Percentiles rank a stretch among this genome's conserved stretches.
These are phyloP conservation scores for Myzus persicae DNA, from an alignment of 1,140 invertebrate species.

Conservation along the genomic window DNA sequence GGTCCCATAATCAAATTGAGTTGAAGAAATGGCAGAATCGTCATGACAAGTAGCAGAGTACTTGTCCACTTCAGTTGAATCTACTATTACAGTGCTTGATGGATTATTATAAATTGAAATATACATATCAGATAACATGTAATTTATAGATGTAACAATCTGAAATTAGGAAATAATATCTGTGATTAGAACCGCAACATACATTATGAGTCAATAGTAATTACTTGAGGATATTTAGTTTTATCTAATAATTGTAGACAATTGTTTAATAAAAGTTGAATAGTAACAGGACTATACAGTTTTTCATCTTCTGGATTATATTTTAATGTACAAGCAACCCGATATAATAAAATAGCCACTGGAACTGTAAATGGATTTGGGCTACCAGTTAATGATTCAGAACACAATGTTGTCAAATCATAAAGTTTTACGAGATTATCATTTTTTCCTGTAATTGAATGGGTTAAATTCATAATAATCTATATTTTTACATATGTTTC, in stretches of 20 bases:
- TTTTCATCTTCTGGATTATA: constrained; percentile 67
- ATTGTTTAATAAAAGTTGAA: constrained; percentile 75
- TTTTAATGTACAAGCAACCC: constrained; percentile 84
- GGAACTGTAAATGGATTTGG: constrained; percentile 92
- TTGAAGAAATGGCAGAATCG: not conserved
- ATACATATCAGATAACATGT: constrained; percentile 86
- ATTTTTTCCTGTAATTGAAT: constrained; percentile 71
- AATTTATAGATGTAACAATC: constrained; percentile 87
- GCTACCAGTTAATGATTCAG: constrained; percentile 68
- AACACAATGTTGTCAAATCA: constrained; percentile 86
- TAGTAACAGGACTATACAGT: constrained; percentile 74
- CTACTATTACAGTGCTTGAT: not conserved
- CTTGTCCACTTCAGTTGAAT: not conserved
- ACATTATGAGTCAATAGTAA: not conserved
- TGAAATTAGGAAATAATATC: constrained; percentile 64
- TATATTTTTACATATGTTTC: not conserved
- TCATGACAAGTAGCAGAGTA: not conserved
- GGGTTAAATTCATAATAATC: not conserved
- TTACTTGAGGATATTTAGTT: constrained; percentile 78
- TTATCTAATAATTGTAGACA: constrained; percentile 78
- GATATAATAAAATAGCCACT: constrained; percentile 87
- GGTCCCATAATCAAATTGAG: not conserved
- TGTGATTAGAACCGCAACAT: not conserved
- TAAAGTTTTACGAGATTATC: constrained; percentile 94
- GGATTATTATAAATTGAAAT: constrained; percentile 76